Evolutionary conservation across 2,888 invertebrate genomes (phyloP).

Genomic region (Sclerodermus sp.): DNA sequence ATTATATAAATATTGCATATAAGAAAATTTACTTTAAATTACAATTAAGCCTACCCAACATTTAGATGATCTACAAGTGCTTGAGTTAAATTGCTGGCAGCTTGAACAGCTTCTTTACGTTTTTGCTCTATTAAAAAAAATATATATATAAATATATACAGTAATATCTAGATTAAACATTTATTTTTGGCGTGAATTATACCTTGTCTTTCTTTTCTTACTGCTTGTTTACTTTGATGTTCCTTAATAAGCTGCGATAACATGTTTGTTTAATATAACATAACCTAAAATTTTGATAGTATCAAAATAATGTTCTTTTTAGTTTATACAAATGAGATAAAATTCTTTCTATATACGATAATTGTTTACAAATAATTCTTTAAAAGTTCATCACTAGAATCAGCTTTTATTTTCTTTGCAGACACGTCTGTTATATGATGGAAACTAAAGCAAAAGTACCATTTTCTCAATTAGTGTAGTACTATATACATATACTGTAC

Average conservation of each 20-base stretch:
- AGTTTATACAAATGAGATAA: no score
- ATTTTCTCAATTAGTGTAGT: no score
- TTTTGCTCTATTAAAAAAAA: constrained; percentile 74
- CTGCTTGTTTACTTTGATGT: constrained; percentile 78
- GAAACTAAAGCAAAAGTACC: no score
- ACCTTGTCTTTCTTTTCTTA: constrained; percentile 83
- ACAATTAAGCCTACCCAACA: constrained; percentile 75
- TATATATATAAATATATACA: constrained; percentile 6
- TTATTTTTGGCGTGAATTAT: constrained; percentile 18
- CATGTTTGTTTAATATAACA: constrained; percentile 66
- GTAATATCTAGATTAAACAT: background rate
- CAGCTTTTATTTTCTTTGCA: no score
- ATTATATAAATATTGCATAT: background rate
- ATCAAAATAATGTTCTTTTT: no score
- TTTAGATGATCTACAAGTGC: constrained; percentile 95
- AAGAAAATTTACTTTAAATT: background rate
- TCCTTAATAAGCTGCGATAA: constrained; percentile 84
- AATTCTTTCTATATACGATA: no score
- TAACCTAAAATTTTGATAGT: no score
- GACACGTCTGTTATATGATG: no score
- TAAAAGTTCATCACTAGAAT: no score
- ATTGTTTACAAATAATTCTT: no score
- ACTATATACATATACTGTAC: no score
- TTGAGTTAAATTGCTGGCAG: constrained; percentile 91
- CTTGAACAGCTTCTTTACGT: constrained; percentile 88